Base-by-base conservation (phyloP, 2,113 vertebrate species). In the Ptilorrhoa leucosticta region DNA sequence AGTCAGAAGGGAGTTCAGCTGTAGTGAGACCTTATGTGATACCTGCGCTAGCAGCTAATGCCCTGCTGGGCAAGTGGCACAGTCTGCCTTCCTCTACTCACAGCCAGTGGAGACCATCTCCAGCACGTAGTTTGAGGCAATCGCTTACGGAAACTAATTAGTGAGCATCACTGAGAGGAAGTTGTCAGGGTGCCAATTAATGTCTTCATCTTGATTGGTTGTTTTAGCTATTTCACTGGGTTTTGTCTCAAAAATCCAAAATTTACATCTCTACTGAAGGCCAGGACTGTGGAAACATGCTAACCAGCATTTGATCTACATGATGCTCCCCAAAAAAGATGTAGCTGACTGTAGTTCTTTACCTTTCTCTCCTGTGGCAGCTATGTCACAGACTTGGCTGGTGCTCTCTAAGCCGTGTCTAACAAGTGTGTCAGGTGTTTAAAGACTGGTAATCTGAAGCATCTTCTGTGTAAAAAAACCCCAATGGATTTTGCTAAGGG, bases 1-100 rank as follows among this genome's bases (percentile, higher is more conserved):
- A 44, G 28, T 53, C 20, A 28, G 28, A 30, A 70, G 45, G 26
- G 22, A 10, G 8, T 31, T 24, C 0, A 3, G 33, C 35, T 75
- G 20, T 13, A 35, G 24, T 2, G 13, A 44, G 23, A 35, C 37
- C 13, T 58, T 23, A 4, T 0, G 3, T 13, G 19, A 3, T 68
- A 69, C 1, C 58, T 68, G 28, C 39, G 13, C 5, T 28, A 60
- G 15, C 6, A 51, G 7, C 17, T 60, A 1, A 2, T 31, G 14
- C 53, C 19, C n/a, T 71, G 12, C 6, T 45, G 53, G 24, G 57
- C 20, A 23, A 16, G 26, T 1, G 3, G 11, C 33, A 70, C 16
- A 23, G 31, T 27, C 35, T 77, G 40, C 12, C 31, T 57, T 20
- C 23, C 18, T 48, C 20, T 61, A 1, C 48, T 70, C 5, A 0